A percentile compares a stretch with the other conserved stretches of the same genome.
Conservation (phyloP, 1,140 invertebrate species). For the Venustaconcha ellipsiformis region DNA sequence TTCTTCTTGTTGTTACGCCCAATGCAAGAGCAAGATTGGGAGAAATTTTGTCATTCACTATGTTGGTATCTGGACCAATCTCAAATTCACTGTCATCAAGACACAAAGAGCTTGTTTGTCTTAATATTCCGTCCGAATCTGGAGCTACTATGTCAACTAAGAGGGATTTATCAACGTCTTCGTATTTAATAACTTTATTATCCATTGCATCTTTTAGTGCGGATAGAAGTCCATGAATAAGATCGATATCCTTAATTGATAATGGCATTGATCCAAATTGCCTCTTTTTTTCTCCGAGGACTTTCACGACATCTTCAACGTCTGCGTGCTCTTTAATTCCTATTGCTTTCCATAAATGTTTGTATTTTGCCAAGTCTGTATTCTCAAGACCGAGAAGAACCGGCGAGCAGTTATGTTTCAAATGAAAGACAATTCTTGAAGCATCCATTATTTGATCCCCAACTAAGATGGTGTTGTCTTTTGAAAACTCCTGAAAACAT, state of each 20-base stretch:
- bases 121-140: constrained; percentile 13
- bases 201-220: constrained; percentile 12
- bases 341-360: constrained; percentile 20
- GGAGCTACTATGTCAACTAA: constrained; percentile 16
- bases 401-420: constrained; percentile 33
- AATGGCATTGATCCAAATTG: background rate
- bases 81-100: constrained; percentile 34
- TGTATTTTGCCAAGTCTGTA: background rate
- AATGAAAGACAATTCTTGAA: constrained; percentile 17
- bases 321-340: constrained; percentile 33
- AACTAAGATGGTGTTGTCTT: no score
- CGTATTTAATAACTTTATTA: constrained; percentile 2
- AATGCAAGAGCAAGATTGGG: constrained; percentile 15
- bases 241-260: constrained; percentile 4
- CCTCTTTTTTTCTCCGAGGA: constrained; percentile 1
- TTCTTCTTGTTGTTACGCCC: constrained; percentile 39
- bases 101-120: constrained; percentile 25
- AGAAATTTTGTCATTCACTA: constrained; percentile 30
- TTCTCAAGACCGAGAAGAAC: constrained; percentile 31
- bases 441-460: no score
- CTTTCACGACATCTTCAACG: constrained; percentile 7
- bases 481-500: no score
- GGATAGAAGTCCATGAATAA: constrained; percentile 42
- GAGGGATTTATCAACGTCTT: background rate
- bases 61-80: constrained; percentile 17